Evolutionary conservation across 2,113 vertebrate genomes (phyloP).

Genomic region (Kobus ellipsiprymnus): DNA sequence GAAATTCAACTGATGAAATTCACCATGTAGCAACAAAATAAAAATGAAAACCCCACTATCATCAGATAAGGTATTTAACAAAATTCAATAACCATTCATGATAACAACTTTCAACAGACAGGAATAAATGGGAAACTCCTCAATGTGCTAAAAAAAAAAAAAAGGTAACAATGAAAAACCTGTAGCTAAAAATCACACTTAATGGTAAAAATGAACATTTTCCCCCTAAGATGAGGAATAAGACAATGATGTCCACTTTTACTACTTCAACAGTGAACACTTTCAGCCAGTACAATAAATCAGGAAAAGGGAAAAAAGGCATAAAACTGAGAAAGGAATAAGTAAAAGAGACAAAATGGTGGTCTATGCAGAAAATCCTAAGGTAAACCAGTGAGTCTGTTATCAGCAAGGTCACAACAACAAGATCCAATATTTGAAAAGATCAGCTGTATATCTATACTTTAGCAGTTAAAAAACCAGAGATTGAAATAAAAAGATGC

Average conservation of each 20-base stretch:
- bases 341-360: not conserved
- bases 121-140: not conserved
- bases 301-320: not conserved
- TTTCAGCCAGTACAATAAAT: not conserved
- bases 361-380: not conserved
- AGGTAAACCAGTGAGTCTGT: not conserved
- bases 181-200: not conserved
- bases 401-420: not conserved
- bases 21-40: not conserved
- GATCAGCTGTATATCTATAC: not conserved
- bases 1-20: not conserved
- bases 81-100: not conserved
- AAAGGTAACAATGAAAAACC: not conserved
- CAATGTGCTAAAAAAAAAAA: not conserved
- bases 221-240: not conserved
- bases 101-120: not conserved
- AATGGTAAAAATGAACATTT: not conserved
- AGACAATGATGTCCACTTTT: not conserved
- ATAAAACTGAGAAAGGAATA: not conserved
- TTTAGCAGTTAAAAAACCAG: not conserved
- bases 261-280: not conserved
- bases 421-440: not conserved
- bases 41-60: not conserved
- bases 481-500: not conserved
- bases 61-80: not conserved